Evolutionary conservation across 2,113 vertebrate genomes (phyloP), one percentile per base, ranked within the genome.

Genomic region (Sakesphorus luctuosus): DNA sequence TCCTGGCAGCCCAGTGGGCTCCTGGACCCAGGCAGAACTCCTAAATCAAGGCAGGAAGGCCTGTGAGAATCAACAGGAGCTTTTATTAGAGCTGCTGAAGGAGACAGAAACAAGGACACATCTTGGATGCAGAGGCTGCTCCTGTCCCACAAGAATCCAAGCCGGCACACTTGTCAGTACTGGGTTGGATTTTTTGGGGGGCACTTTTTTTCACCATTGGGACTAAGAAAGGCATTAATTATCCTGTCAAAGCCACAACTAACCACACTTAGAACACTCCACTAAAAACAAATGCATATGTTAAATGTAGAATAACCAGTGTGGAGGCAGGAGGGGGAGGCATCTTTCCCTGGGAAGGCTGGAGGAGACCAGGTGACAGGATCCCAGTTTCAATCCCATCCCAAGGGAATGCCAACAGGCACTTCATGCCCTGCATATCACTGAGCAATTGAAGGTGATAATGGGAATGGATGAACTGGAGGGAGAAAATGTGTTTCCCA

Each of bases 11-110:
- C 14, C 13, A 66, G 61, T 38, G 74, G 69, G 74, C 71, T 93
- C 87, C 75, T 47, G 52, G 13, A 55, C 53, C 50, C 66, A 18
- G 24, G 67, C 43, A 7, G 3, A 83, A n/a, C 75, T 87, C 84
- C 36, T 33, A 86, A 93, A 93, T 93, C 47, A 76, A 4, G 1
- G 71, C 76, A 91, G 49, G 35, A 73, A 83, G 62, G 38, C 43
- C 76, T 86, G 68, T 8, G 93, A 76, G 68, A 89, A 94, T 52
- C 71, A 79, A 7, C 11, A 91, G 58, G 49, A 93, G 85, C 67
- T 80, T 90, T 85, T 80, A 88, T 94, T 79, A 83, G 58, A 58
- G 35, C 68, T 40, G 53, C 40, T 88, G 91, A 88, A 25, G 44
- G 55, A 84, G 81, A 77, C 49, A 68, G 83, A 79, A 81, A 73